phyloP scores from a whole-genome alignment of 2,797 vertebrate species.

The Betta splendens region DNA sequence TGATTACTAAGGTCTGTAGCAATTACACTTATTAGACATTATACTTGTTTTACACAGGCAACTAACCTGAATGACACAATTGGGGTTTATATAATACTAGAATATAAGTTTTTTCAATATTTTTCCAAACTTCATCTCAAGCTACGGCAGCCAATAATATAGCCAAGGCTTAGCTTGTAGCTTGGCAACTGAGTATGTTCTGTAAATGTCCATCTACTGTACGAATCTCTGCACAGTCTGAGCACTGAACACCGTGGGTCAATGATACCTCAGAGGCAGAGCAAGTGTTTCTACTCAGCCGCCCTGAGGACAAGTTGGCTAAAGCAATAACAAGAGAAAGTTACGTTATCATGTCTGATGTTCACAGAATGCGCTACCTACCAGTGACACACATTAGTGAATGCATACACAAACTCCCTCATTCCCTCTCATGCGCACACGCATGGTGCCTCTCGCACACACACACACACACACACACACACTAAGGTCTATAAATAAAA shows the following conservation, averaged over 20 bases:
- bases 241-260: not conserved
- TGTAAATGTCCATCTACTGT: not conserved
- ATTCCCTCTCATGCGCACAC: constrained; percentile 50
- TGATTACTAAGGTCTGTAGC: not conserved
- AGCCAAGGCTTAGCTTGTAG: not conserved
- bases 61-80: not conserved
- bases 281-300: not conserved
- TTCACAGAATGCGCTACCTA: not conserved
- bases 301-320: not conserved
- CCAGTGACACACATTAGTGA: constrained; percentile 13
- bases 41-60: too few relatives aligned
- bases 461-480: constrained; percentile 59
- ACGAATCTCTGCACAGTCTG: not conserved
- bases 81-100: not conserved
- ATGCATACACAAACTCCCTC: constrained; percentile 23
- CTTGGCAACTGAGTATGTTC: not conserved
- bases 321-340: constrained; percentile 12
- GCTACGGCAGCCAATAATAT: not conserved
- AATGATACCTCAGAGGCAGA: not conserved
- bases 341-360: not conserved
- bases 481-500: constrained; percentile 69
- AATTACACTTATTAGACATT: not conserved
- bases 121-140: not conserved
- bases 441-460: constrained; percentile 12
- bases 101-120: not conserved